Conservation (phyloP, 2,888 invertebrate species). For the Mechanitis mazaeus region DNA sequence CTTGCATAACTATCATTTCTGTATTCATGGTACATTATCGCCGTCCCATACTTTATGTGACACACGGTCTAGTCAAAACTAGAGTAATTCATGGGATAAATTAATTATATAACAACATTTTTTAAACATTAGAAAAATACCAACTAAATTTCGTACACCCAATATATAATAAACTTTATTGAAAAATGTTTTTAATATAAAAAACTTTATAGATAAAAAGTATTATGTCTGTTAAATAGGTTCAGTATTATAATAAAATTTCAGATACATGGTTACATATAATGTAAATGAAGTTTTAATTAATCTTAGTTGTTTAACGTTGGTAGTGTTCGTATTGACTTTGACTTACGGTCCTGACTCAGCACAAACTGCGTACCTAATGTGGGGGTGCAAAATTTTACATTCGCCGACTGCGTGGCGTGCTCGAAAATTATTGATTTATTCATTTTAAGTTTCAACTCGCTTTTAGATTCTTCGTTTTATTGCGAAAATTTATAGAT, state of each 20-base stretch:
- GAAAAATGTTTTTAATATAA: too few species aligned
- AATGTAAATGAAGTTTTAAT: not conserved
- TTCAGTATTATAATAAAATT: too few species aligned
- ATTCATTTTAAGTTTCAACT: slow-evolving; percentile 51
- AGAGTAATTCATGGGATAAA: not conserved
- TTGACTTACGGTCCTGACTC: slow-evolving; percentile 36
- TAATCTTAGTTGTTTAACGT: not conserved
- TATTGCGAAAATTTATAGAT: slow-evolving; percentile 20
- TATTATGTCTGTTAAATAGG: too few species aligned
- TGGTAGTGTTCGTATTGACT: not conserved
- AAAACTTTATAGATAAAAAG: too few species aligned
- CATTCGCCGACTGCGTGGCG: slow-evolving; percentile 35
- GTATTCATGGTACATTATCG: slow-evolving; percentile 44
- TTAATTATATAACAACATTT: not conserved
- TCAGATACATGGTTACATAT: not conserved
- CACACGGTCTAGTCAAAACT: slow-evolving; percentile 26
- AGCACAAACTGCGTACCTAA: slow-evolving; percentile 39
- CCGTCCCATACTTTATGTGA: slow-evolving; percentile 35
- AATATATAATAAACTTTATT: too few species aligned
- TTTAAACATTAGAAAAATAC: too few species aligned
- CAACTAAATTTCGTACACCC: too few species aligned
- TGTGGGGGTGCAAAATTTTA: slow-evolving; percentile 45
- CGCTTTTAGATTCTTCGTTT: slow-evolving; percentile 38
- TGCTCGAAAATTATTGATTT: slow-evolving; percentile 50
- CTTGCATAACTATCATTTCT: slow-evolving; percentile 46